These are phyloP conservation scores for Eulemur coronatus DNA, from an alignment of 2,797 vertebrate genomes.

Conservation along the genomic window DNA sequence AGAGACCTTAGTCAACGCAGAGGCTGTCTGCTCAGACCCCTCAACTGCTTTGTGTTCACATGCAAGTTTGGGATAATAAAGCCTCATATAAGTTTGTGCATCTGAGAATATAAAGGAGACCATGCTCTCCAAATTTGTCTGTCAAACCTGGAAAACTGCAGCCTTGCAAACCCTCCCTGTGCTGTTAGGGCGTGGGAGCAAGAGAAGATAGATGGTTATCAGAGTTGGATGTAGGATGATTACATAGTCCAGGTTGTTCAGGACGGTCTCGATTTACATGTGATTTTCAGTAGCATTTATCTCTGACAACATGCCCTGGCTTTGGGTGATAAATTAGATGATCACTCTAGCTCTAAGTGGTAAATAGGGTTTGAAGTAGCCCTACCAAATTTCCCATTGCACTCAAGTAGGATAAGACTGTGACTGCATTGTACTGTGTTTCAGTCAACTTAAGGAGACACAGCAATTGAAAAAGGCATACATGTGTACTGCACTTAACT, in stretches of 20 bases:
- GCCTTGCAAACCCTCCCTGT: not conserved
- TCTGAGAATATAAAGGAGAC: not conserved
- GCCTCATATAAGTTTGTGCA: not conserved
- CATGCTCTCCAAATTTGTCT: not conserved
- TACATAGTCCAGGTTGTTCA: not conserved
- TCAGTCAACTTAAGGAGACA: not conserved
- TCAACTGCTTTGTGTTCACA: not conserved
- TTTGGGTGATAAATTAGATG: not conserved
- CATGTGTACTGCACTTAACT: not conserved
- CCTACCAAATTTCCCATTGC: not conserved
- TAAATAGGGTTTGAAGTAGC: not conserved
- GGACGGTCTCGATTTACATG: not conserved
- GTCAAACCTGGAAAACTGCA: not conserved
- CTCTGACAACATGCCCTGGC: not conserved
- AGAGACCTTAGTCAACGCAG: not conserved
- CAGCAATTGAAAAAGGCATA: not conserved
- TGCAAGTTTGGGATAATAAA: not conserved
- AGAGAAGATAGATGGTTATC: slow-evolving; percentile 5
- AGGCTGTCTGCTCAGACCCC: not conserved
- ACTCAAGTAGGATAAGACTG: not conserved
- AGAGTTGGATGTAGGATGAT: not conserved
- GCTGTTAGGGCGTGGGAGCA: not conserved
- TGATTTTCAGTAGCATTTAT: not conserved
- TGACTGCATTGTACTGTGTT: not conserved
- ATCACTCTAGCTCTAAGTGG: not conserved